These are phyloP conservation scores for Peromyscus nudipes DNA, from an alignment of 2,797 vertebrate species.

Conservation along the genomic window DNA sequence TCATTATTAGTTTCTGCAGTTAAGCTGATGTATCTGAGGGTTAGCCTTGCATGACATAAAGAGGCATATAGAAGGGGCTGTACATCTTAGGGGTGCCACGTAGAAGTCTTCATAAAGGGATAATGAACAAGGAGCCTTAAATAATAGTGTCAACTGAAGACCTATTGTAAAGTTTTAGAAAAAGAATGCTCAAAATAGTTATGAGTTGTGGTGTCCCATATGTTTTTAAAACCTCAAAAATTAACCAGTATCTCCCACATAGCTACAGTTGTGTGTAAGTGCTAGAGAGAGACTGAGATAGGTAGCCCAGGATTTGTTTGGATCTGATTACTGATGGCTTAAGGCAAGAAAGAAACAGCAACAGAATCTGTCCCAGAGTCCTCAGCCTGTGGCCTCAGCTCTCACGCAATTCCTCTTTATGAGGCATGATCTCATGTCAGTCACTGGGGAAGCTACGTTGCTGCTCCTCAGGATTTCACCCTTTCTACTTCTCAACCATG, in stretches of 20 bases:
- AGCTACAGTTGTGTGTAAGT: not conserved
- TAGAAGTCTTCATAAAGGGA: not conserved
- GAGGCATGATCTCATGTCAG: not conserved
- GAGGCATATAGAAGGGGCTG: not conserved
- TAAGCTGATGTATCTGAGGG: not conserved
- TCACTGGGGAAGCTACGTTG: not conserved
- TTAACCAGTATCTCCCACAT: not conserved
- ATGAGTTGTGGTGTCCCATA: not conserved
- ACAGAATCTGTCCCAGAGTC: not conserved
- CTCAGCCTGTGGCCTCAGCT: not conserved
- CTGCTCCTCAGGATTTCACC: not conserved
- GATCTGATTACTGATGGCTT: not conserved
- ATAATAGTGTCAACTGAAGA: not conserved
- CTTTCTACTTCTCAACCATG: not conserved
- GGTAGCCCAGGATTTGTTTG: not conserved
- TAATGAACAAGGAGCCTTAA: not conserved
- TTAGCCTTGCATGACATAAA: not conserved
- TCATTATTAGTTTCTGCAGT: not conserved
- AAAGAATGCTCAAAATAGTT: not conserved
- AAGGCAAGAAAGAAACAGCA: not conserved
- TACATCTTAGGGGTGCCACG: not conserved
- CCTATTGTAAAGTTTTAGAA: not conserved
- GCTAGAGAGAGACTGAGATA: not conserved
- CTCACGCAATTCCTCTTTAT: not conserved
- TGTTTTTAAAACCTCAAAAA: slow-evolving; percentile 3